These are phyloP conservation scores for Myotis planiceps DNA, from an alignment of 2,797 vertebrate species.

Conservation along the genomic window DNA sequence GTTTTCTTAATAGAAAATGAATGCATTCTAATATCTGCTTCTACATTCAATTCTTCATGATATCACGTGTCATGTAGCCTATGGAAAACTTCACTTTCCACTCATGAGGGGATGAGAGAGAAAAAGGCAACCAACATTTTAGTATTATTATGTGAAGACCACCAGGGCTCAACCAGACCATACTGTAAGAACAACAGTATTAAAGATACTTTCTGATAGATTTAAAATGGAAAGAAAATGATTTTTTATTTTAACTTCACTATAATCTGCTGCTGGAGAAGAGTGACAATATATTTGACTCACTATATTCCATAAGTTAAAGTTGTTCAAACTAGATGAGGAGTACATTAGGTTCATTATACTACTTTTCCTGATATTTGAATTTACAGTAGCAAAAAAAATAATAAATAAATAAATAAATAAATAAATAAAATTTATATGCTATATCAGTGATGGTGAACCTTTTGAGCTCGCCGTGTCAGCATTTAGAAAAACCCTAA, in stretches of 20 bases:
- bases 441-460: neutral
- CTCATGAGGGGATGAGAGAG: neutral
- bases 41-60: neutral
- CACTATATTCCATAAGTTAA: constrained; percentile 12
- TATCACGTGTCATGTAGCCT: neutral
- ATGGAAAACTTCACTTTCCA: neutral
- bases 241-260: neutral
- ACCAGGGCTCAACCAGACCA: neutral
- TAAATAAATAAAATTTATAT: neutral
- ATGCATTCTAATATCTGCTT: neutral
- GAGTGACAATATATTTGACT: neutral
- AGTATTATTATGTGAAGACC: neutral
- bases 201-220: neutral
- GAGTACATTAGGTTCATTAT: neutral
- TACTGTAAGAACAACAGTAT: neutral
- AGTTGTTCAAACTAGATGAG: neutral
- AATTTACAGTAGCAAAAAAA: constrained; percentile 24
- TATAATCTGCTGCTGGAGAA: neutral
- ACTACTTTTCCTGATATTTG: constrained; percentile 14
- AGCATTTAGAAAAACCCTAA: too few species aligned
- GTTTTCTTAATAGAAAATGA: neutral
- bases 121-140: neutral
- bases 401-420: neutral
- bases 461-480: too few species aligned
- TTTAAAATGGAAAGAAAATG: neutral